Evolutionary conservation across 2,797 vertebrate species (phyloP), one percentile per base, ranked within the genome.

Genomic region (Erithacus rubecula): DNA sequence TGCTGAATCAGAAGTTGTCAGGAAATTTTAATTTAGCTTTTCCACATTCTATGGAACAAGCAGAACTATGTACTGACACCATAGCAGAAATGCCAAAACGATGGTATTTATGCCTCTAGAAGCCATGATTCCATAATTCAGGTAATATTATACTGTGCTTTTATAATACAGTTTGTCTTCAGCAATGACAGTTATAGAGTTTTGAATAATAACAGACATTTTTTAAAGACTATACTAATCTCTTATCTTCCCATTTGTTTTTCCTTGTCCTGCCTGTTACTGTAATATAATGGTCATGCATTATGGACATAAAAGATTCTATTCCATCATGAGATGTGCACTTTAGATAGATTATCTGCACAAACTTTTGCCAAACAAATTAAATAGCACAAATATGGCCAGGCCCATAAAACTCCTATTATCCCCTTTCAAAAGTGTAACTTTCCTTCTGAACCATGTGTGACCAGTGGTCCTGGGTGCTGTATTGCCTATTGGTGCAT

Each of bases 171-270:
- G 67, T 94, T 96, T 95, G 78, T 95, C 93, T 96, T 96, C 85
- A 87, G 80, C 68, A 94, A 84, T 93, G 94, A 95, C 93, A 91
- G 94, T 91, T 96, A 96, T 44, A 90, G 55, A 90, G 85, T 95
- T 93, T 72, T 93, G 89, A 96, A 84, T 94, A 96, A 90, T 86
- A 96, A 94, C 32, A 96, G 89, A 88, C 41, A 81, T 96, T 95
- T 94, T 89, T 90, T 17, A 68, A 93, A 90, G 81, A 93, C 87
- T 94, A 52, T 62, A 93, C 83, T 91, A 86, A 95, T 92, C 83
- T 93, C 83, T 94, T 95, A 90, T 87, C 83, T 89, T 81, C 39
- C 37, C 83, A 95, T 93, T 95, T 89, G 67, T 91, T 97, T 76
- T 93, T 94, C 52, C 91, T 85, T 87, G 67, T 87, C 76, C 78